phyloP scores from a whole-genome alignment of 2,797 vertebrate species.

The Menidia menidia region DNA sequence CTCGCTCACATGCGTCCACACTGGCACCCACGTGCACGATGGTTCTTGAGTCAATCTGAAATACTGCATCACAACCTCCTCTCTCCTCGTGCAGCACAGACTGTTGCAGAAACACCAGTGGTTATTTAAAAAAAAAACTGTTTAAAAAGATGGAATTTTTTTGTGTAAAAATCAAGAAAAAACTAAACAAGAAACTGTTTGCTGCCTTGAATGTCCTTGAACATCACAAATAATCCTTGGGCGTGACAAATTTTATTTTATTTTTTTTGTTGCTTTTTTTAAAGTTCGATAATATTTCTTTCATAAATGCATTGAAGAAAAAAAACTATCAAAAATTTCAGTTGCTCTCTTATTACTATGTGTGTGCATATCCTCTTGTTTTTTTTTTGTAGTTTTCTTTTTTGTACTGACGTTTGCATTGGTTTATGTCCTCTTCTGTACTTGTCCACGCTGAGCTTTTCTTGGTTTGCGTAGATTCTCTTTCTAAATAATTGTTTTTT shows the following conservation, averaged over 20 bases:
- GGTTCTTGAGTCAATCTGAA: slow-evolving; percentile 67
- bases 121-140: slow-evolving; percentile 59
- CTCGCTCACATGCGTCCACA: slow-evolving; percentile 65
- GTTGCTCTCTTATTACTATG: slow-evolving; percentile 81
- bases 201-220: slow-evolving; percentile 80
- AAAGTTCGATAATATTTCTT: slow-evolving; percentile 78
- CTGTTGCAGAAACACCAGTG: slow-evolving; percentile 69
- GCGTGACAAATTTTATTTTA: slow-evolving; percentile 68
- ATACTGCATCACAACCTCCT: slow-evolving; percentile 64
- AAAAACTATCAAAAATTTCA: slow-evolving; percentile 76
- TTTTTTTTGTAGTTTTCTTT: slow-evolving; percentile 24
- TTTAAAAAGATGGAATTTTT: slow-evolving; percentile 57
- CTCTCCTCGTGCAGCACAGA: slow-evolving; percentile 79
- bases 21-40: slow-evolving; percentile 58
- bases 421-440: slow-evolving; percentile 77
- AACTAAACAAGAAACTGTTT: slow-evolving; percentile 51
- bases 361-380: slow-evolving; percentile 72
- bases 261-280: slow-evolving; percentile 41
- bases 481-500: slow-evolving; percentile 40
- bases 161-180: slow-evolving; percentile 29
- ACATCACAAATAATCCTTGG: slow-evolving; percentile 82
- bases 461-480: slow-evolving; percentile 79
- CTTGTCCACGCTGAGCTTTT: slow-evolving; percentile 79
- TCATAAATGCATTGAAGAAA: slow-evolving; percentile 78
- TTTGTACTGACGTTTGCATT: slow-evolving; percentile 77